A percentile compares a stretch with the other conserved stretches of the same genome.
Conservation (phyloP, 2,888 invertebrate species). For the Thereva unica region DNA sequence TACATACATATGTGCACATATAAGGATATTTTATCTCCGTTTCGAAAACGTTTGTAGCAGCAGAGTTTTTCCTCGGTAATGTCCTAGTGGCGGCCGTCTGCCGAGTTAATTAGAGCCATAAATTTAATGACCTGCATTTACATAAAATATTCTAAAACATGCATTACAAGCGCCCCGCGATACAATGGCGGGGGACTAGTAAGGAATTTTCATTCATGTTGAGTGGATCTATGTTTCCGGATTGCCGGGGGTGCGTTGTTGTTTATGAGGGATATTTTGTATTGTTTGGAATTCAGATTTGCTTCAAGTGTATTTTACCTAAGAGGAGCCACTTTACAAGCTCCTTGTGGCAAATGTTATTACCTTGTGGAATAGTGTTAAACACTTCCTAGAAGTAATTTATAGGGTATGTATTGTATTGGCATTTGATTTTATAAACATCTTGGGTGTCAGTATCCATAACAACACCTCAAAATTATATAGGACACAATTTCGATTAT, state of each 20-base stretch:
- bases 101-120: constrained; percentile 29
- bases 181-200: neutral
- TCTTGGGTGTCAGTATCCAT: no score
- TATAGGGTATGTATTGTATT: no score
- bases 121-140: constrained; percentile 33
- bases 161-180: constrained; percentile 2
- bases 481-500: no score
- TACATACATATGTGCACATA: neutral
- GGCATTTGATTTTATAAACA: no score
- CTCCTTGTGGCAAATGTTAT: no score
- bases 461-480: no score
- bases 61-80: neutral
- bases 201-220: constrained; percentile 29
- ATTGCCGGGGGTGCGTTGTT: neutral
- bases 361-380: no score
- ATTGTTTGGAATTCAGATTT: no score
- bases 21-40: neutral
- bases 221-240: constrained; percentile 30
- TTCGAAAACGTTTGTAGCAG: neutral
- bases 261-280: no score
- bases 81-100: constrained; percentile 10
- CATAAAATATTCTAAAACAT: constrained; percentile 32
- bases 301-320: no score
- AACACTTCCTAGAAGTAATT: no score
- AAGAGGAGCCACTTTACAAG: no score